Evolutionary conservation across 2,797 vertebrate species (phyloP), one percentile per base, ranked within the genome.

Genomic region (Furcifer pardalis): DNA sequence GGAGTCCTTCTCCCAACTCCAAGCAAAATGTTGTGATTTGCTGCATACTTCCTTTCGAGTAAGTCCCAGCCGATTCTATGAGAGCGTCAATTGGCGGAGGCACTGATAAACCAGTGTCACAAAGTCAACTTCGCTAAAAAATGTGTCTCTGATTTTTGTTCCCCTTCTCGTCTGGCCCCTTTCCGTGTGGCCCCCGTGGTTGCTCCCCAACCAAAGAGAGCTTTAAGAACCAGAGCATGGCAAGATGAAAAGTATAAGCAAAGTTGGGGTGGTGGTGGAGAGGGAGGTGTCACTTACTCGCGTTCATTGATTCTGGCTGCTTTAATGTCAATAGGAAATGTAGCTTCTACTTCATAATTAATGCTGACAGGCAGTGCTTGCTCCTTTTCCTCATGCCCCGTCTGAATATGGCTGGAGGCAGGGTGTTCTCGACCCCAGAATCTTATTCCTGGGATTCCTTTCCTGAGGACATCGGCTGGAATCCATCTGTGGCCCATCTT

Each of bases 261-360:
- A 63, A n/a, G 19, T 5, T 8, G 23, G 32, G 19, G n/a, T 27
- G 30, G 30, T 46, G 27, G 78, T n/a, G 25, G 4, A 8, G 42
- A 19, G 49, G 8, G 4, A 40, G n/a, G 15, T 17, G 15, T 35
- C 66, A 37, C 37, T 52, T 4, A 62, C 60, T 62, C 12, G 5
- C 56, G 25, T 59, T 35, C 56, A 72, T 81, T 77, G 78, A 77
- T 60, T 81, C 44, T 12, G 40, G 63, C 49, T 76, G 65, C 68
- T 78, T 84, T 73, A 44, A 5, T 82, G 68, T 78, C 83, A 81
- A 74, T 74, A 78, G 86, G 86, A 85, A 78, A 88, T 40, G 32
- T 74, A 32, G 49, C 62, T 74, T 62, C 25, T 37, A 69, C 40
- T 40, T 80, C 23, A 32, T 85, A 79, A 88, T 85, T 82, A 46